phyloP scores from a whole-genome alignment of 2,888 invertebrate species.

The Terebella lapidaria region DNA sequence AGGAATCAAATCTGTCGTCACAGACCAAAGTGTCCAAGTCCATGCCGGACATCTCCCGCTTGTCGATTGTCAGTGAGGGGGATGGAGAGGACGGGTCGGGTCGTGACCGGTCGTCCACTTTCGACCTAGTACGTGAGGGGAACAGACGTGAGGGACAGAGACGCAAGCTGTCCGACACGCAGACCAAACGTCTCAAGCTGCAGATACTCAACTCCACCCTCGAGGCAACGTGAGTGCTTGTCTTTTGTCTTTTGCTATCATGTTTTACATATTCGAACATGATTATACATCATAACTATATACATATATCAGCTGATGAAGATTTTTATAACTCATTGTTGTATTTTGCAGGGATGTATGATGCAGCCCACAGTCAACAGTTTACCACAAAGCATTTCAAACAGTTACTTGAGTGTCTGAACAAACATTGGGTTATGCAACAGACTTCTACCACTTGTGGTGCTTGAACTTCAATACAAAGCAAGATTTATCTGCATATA shows the following conservation, averaged over 20 bases:
- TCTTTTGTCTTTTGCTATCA: neutral
- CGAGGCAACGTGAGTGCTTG: constrained; percentile 52
- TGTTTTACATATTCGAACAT: neutral
- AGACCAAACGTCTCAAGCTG: constrained; percentile 25
- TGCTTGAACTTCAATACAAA: no score
- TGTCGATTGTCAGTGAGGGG: neutral
- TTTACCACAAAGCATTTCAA: no score
- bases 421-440: no score
- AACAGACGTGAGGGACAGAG: neutral
- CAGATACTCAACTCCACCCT: constrained; percentile 48
- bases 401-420: no score
- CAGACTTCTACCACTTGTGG: no score
- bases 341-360: no score
- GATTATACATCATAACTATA: no score
- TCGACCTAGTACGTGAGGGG: neutral
- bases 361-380: no score
- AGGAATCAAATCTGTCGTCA: neutral
- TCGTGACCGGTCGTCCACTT: neutral
- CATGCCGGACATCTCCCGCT: constrained; percentile 18
- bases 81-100: no score
- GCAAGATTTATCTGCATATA: no score
- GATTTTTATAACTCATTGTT: no score
- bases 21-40: constrained; percentile 15
- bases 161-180: neutral
- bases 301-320: no score